A percentile compares a stretch with the other conserved stretches of the same genome.
These are phyloP conservation scores for Tetranychus truncatus DNA, from an alignment of 2,888 invertebrate genomes.

Conservation along the genomic window DNA sequence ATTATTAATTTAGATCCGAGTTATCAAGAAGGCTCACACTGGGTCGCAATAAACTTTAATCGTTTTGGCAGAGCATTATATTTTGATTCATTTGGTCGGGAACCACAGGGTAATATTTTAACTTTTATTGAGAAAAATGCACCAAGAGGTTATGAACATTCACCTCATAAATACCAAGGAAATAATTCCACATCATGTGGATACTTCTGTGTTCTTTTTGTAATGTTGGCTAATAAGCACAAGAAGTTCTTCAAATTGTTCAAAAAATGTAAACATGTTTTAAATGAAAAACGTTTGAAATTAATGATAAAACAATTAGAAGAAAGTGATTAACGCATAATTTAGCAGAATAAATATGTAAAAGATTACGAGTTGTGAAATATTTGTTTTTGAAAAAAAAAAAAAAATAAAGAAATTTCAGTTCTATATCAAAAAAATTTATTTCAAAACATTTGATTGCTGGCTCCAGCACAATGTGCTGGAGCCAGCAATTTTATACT, in stretches of 20 bases:
- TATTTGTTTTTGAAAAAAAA: no score
- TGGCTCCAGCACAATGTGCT: no score
- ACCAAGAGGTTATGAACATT: not conserved
- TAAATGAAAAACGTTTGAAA: not conserved
- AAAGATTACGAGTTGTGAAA: no score
- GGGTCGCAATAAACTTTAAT: not conserved
- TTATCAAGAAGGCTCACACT: not conserved
- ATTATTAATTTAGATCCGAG: not conserved
- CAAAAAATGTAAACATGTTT: not conserved
- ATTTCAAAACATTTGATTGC: no score
- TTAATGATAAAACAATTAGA: no score
- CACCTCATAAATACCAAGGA: not conserved
- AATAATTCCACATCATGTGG: not conserved
- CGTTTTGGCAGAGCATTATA: not conserved
- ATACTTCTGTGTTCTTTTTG: not conserved
- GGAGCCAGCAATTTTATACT: no score
- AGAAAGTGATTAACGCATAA: no score
- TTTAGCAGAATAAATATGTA: no score
- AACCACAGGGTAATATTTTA: not conserved
- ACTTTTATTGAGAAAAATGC: not conserved
- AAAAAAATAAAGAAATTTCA: no score
- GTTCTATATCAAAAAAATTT: no score
- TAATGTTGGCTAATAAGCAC: not conserved
- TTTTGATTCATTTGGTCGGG: conserved; percentile 2
- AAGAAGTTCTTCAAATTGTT: not conserved